These are phyloP conservation scores for Amazona vittata DNA, from an alignment of 2,113 vertebrate species.

Conservation along the genomic window DNA sequence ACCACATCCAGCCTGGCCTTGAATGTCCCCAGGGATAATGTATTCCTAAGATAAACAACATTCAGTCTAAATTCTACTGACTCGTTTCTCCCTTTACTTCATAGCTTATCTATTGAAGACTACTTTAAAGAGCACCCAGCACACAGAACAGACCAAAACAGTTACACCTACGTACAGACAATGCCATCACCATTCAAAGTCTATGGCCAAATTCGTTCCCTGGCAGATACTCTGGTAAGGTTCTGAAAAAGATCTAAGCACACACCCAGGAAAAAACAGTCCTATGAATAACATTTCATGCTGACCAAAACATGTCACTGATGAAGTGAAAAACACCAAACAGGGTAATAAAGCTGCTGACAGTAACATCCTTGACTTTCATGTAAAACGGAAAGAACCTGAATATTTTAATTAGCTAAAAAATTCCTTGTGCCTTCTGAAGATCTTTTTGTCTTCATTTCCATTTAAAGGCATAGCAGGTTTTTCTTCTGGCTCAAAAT, in stretches of 20 bases:
- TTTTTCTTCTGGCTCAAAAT: not conserved
- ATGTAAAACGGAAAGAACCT: not conserved
- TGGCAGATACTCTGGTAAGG: not conserved
- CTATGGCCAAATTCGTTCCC: not conserved
- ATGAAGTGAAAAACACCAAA: not conserved
- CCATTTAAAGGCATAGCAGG: not conserved
- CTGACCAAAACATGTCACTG: not conserved
- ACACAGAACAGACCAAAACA: not conserved
- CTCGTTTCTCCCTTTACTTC: not conserved
- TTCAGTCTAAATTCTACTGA: not conserved
- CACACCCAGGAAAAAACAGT: not conserved
- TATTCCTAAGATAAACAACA: not conserved
- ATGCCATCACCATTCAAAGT: not conserved
- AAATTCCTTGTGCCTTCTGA: not conserved
- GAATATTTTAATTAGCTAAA: not conserved
- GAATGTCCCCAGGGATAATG: not conserved
- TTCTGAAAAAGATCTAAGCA: not conserved
- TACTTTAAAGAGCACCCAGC: not conserved
- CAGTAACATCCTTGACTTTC: not conserved
- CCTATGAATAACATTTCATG: not conserved
- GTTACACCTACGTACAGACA: not conserved
- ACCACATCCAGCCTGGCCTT: not conserved
- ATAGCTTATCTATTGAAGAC: not conserved
- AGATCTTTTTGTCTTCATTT: not conserved
- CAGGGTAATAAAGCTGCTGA: not conserved